Base-by-base conservation (phyloP, 2,113 vertebrate genomes). In the Rafetus swinhoei region DNA sequence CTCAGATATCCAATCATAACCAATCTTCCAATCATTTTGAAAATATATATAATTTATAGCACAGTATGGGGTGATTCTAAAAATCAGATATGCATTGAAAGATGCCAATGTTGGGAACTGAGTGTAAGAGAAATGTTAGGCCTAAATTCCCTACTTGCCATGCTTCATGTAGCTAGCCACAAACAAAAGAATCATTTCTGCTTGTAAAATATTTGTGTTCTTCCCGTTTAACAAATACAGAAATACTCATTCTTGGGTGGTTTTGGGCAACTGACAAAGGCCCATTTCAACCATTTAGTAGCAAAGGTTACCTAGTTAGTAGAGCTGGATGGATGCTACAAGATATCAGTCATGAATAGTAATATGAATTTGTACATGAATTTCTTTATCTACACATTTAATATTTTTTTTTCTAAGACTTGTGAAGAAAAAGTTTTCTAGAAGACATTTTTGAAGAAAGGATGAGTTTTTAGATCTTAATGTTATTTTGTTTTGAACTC, bases 121-220 rank as follows among this genome's bases (percentile, higher is more conserved):
- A 76, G 82, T 76, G 79, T 88, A 81, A 91, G 81, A 91, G 88
- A n/a, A 69, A n/a, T n/a, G 32, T n/a, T 69, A 82, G 59, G 16
- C 1, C 21, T 92, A 60, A 91, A 91, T 91, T 35, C 89, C 8
- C 53, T 94, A 21, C 29, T 79, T 91, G 16, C 3, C 91, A 82
- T 60, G 14, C 53, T 8, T n/a, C 87, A 88, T 89, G 79, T 74
- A 79, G 81, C 92, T 93, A 53, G 74, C 53, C 35, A 91, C 55
- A 88, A 90, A 77, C 1, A 4, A 39, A 84, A 29, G 89, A 94
- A 27, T 4, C 59, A 65, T 52, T 94, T 95, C 53, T 91, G 24
- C 27, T 57, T 59, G 19, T 32, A 80, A 87, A 72, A n/a, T 7
- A 57, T 27, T 53, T 13, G 16, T 89, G 1, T 79, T 90, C 85